phyloP scores from a whole-genome alignment of 2,888 invertebrate genomes.

The Leucophora obtusa region DNA sequence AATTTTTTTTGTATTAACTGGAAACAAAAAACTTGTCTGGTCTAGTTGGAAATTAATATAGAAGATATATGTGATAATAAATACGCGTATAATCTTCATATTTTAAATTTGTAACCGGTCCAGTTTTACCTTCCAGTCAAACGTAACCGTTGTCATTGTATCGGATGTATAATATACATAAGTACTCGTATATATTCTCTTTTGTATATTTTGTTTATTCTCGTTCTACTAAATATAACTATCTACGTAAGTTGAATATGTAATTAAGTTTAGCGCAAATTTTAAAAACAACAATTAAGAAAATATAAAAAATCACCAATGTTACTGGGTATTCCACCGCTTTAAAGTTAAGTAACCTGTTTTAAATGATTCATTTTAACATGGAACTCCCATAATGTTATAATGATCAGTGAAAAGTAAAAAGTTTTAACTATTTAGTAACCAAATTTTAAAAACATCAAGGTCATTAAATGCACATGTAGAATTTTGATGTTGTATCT shows the following conservation, averaged over 20 bases:
- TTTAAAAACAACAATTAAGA: no score
- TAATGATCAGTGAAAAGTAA: no score
- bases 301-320: neutral
- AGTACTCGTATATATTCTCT: no score
- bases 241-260: neutral
- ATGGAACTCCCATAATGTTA: neutral
- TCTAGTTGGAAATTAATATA: no score
- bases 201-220: neutral
- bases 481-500: slow-evolving; percentile 5
- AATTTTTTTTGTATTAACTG: no score
- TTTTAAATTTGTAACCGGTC: neutral
- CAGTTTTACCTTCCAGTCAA: neutral
- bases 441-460: no score
- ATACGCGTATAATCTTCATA: neutral
- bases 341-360: neutral
- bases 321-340: neutral
- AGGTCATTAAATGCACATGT: slow-evolving; percentile 17
- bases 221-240: neutral
- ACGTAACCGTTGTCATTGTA: neutral
- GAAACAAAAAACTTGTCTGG: neutral
- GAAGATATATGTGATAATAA: neutral
- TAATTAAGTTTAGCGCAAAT: neutral
- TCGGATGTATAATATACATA: no score
- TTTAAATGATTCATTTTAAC: neutral
- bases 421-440: neutral